Evolutionary conservation across 1,140 invertebrate genomes (phyloP).

Genomic region (Brachionus rubens): DNA sequence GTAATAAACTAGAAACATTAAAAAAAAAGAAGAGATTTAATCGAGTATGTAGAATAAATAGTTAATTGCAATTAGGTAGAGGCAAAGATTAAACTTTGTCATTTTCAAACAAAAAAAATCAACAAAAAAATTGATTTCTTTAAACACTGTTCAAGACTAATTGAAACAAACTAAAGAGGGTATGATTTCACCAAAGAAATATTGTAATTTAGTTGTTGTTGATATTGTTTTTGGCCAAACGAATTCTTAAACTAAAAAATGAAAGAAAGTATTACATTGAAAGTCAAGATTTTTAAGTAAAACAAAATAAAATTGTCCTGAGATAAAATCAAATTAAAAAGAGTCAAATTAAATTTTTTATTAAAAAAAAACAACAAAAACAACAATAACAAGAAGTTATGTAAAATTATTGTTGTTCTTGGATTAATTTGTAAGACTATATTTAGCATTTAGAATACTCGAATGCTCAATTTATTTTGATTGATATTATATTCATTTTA

Average conservation of each 20-base stretch:
- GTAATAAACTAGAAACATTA: conserved; percentile 1
- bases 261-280: background rate
- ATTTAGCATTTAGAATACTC: conserved; percentile 2
- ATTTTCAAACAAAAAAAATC: too few relatives aligned
- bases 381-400: background rate
- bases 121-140: too few relatives aligned
- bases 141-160: too few relatives aligned
- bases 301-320: too few relatives aligned
- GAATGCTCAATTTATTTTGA: too few relatives aligned
- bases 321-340: background rate
- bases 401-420: conserved; percentile 10
- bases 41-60: background rate
- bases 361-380: too few relatives aligned
- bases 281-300: conserved; percentile 29
- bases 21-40: background rate
- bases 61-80: conserved; percentile 24
- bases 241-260: too few relatives aligned
- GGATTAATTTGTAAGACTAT: background rate
- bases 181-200: too few relatives aligned
- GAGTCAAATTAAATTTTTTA: too few relatives aligned
- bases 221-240: background rate
- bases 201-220: too few relatives aligned
- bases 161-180: too few relatives aligned
- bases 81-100: background rate
- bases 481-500: too few relatives aligned